Percentiles rank a stretch among this genome's conserved stretches.
Evolutionary conservation across 2,888 invertebrate species (phyloP).

Genomic region (Cheiracanthium punctorium): DNA sequence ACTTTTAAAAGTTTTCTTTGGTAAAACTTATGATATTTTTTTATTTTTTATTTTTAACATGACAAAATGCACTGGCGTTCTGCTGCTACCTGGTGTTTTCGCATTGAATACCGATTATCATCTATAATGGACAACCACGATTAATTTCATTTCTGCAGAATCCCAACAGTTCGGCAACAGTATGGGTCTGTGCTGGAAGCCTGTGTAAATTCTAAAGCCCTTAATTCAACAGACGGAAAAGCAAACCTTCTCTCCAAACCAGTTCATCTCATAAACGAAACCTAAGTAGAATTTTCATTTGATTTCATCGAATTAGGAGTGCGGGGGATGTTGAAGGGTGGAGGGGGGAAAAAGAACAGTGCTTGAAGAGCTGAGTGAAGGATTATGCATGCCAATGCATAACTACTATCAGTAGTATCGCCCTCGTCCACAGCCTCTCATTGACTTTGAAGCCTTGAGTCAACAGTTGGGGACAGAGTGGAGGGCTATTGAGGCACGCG

Average conservation of each 20-base stretch:
- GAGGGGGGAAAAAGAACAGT: background rate
- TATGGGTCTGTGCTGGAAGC: too few species aligned
- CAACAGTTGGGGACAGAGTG: slow-evolving; percentile 21
- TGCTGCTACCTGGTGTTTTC: too few species aligned
- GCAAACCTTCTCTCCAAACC: background rate
- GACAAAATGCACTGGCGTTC: too few species aligned
- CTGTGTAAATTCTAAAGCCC: too few species aligned
- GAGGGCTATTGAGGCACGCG: slow-evolving; percentile 50
- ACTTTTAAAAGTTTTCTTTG: too few species aligned
- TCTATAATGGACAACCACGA: too few species aligned
- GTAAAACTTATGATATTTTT: too few species aligned
- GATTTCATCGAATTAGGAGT: background rate
- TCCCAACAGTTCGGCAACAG: too few species aligned
- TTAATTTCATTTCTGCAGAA: too few species aligned
- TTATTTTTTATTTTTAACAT: too few species aligned
- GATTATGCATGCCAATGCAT: background rate
- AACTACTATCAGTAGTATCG: background rate
- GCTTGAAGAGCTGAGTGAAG: slow-evolving; percentile 8
- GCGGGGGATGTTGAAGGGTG: background rate
- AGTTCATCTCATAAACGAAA: background rate
- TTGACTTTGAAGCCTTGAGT: slow-evolving; percentile 11
- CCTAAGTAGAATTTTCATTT: background rate
- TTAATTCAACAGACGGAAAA: background rate
- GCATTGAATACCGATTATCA: too few species aligned
- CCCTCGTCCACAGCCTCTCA: background rate